These are phyloP conservation scores for Uropetala carovei DNA, from an alignment of 2,888 invertebrate species.

Conservation along the genomic window DNA sequence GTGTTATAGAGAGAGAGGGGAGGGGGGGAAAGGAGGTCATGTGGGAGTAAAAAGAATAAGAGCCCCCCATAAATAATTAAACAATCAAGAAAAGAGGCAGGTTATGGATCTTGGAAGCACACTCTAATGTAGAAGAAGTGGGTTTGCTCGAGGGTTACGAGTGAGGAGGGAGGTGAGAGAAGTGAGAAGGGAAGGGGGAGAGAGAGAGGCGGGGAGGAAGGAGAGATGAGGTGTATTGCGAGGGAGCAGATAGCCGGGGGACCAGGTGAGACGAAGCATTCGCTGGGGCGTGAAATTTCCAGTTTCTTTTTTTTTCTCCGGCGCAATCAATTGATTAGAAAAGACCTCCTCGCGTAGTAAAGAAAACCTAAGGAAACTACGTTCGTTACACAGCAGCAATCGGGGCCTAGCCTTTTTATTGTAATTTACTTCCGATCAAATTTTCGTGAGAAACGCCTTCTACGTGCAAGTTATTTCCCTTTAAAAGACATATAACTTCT, in stretches of 20 bases:
- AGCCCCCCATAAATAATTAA: neutral
- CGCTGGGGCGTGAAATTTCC: neutral
- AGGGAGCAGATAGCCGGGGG: neutral
- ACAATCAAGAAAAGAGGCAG: neutral
- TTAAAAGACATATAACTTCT: too few relatives aligned
- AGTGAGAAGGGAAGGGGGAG: neutral
- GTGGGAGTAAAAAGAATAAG: slow-evolving; percentile 3
- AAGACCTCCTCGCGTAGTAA: neutral
- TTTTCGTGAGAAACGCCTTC: neutral
- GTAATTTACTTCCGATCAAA: neutral
- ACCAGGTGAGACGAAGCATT: neutral
- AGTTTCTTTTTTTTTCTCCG: neutral
- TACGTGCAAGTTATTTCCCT: too few relatives aligned
- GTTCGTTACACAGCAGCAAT: neutral
- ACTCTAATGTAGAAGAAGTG: neutral
- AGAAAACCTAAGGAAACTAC: neutral
- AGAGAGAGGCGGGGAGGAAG: neutral
- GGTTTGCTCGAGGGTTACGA: neutral
- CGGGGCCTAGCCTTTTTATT: neutral
- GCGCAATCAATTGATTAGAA: neutral
- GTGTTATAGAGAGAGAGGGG: neutral
- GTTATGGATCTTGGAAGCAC: neutral
- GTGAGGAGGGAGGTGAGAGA: neutral
- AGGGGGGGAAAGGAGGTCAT: neutral
- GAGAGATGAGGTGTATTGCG: neutral